These are phyloP conservation scores for Microctonus aethiopoides DNA, from an alignment of 2,888 invertebrate genomes.

Conservation along the genomic window DNA sequence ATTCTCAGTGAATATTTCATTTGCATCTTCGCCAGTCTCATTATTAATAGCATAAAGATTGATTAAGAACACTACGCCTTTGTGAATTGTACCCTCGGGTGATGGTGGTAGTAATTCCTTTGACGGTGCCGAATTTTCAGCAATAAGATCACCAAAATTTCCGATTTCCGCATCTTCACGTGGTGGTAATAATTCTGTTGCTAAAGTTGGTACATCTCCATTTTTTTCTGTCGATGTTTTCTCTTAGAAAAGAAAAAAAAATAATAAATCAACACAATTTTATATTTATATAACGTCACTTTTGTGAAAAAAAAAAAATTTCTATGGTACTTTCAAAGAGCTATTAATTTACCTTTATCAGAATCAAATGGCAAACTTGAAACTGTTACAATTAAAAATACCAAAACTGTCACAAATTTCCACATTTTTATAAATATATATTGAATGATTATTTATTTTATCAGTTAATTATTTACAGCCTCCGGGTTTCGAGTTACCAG, in stretches of 20 bases:
- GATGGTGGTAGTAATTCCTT: slow-evolving; percentile 53
- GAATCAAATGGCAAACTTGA: slow-evolving; percentile 46
- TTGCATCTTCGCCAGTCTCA: slow-evolving; percentile 45
- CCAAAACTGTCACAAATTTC: slow-evolving; percentile 7
- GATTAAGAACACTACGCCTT: slow-evolving; percentile 54
- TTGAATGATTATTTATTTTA: too few relatives aligned
- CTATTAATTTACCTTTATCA: slow-evolving; percentile 45
- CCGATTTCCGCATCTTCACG: slow-evolving; percentile 31
- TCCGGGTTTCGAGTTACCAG: not conserved
- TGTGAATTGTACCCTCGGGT: slow-evolving; percentile 11
- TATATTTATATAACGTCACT: not conserved
- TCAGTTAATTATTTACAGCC: slow-evolving; percentile 12
- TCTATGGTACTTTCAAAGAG: not conserved
- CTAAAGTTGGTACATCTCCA: slow-evolving; percentile 18
- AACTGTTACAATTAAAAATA: slow-evolving; percentile 45
- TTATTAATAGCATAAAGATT: slow-evolving; percentile 61
- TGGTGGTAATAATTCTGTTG: slow-evolving; percentile 37
- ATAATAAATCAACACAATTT: not conserved
- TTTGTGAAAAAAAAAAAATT: not conserved
- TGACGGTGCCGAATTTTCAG: slow-evolving; percentile 45
- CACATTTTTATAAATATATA: slow-evolving; percentile 10
- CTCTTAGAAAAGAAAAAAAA: not conserved
- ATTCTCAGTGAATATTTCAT: slow-evolving; percentile 54
- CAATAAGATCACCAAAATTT: slow-evolving; percentile 28
- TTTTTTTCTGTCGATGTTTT: not conserved